Evolutionary conservation across 2,888 invertebrate genomes (phyloP), one percentile per base, ranked within the genome.

Genomic region (Cantharis nigra): DNA sequence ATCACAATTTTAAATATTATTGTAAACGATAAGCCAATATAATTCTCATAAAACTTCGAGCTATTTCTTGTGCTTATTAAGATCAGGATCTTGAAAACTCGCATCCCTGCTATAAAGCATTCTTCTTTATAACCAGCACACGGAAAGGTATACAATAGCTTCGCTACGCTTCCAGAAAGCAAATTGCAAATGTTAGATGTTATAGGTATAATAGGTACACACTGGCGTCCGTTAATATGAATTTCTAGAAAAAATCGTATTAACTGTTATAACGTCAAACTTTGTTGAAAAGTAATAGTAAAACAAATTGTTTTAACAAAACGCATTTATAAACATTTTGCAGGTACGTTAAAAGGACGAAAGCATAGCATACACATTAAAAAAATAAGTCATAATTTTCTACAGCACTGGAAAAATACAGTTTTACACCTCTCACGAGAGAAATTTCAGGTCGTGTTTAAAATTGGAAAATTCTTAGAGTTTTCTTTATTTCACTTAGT

Each of bases 81-180:
- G 75, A 74, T 78, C 75, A 69, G 76, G 78, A 64, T 78, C 78
- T 78, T 72, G 75, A 75, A 75, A 72, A 76, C 80, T 77, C 79
- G 76, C 78, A 77, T 80, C 76, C 72, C 78, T 74, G 80, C 82
- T 80, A 83, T 84, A 84, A 84, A 84, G 82, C 83, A 84, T 83
- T 81, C 82, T 84, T 83, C 82, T 84, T 84, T 84, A 84, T 82
- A 83, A 82, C 82, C 83, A 84, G 81, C 80, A 82, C 81, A 81
- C 80, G 78, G 79, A 76, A 79, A 76, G 77, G 81, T 82, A 80
- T 82, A 83, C 83, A 83, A 83, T 83, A 80, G 80, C 79, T 81
- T 70, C 78, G 78, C 80, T 83, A 82, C 81, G 82, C 81, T 80
- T 80, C 80, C 74, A 76, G 83, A 79, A 83, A 83, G 81, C 81